phyloP scores from a whole-genome alignment of 2,797 vertebrate genomes.

The Anabacerthia variegaticeps region DNA sequence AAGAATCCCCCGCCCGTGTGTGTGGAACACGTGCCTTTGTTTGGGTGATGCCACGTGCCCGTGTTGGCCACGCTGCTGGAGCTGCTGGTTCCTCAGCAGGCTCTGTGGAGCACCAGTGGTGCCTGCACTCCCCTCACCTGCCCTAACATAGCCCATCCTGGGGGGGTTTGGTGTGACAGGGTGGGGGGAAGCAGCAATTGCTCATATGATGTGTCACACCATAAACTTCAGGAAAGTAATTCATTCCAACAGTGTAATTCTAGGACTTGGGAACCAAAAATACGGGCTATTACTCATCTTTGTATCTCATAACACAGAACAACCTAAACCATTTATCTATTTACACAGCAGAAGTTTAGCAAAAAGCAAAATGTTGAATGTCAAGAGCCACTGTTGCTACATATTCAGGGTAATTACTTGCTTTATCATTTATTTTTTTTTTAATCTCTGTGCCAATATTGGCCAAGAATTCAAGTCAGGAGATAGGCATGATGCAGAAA shows the following conservation, averaged over 20 bases:
- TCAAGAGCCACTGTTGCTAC: conserved; percentile 5
- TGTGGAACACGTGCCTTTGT: neutral
- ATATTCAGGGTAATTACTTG: neutral
- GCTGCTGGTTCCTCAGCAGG: neutral
- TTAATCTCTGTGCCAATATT: neutral
- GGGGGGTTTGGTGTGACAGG: neutral
- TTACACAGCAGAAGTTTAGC: conserved; percentile 20
- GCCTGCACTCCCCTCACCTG: neutral
- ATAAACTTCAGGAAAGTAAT: conserved; percentile 37
- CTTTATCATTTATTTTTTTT: neutral
- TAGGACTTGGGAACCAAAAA: conserved; percentile 28
- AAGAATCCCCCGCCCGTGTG: neutral
- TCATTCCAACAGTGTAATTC: conserved; percentile 25
- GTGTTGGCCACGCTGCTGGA: neutral
- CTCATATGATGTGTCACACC: conserved; percentile 58
- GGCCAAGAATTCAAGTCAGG: neutral
- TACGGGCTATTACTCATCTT: conserved; percentile 52
- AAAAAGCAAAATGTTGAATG: neutral
- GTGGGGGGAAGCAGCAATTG: neutral
- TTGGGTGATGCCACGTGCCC: conserved; percentile 44
- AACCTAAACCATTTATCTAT: conserved; percentile 24
- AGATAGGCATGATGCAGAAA: neutral
- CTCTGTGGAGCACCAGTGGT: neutral
- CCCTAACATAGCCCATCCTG: neutral
- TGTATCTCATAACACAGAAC: conserved; percentile 9